Evolutionary conservation across 2,888 invertebrate species (phyloP), one percentile per base, ranked within the genome.

Genomic region (Colletes collaris): DNA sequence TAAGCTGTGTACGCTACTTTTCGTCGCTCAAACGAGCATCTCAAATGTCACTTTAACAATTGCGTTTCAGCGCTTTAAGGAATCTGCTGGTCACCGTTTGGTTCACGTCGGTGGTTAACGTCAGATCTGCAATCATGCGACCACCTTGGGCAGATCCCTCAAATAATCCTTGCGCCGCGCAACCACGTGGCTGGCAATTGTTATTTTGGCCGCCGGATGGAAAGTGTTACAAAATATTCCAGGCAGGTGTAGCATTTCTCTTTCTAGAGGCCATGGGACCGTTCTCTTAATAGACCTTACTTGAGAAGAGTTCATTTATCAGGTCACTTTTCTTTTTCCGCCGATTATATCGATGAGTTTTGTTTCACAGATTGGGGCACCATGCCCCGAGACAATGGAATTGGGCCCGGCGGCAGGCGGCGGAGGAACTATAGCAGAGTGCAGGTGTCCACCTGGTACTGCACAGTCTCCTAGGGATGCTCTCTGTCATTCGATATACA

Each of bases 91-190:
- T 71, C 27, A 82, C 76, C 44, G 67, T 91, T 64, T 89, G 87
- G 83, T 73, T 90, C 6, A 68, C 89, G 46, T 81, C 90, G 52
- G 82, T 79, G 52, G 82, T 79, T 66, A 79, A 81, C 65, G 94
- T 94, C n/a, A 93, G 93, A 56, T 94, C 94, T 13, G 96, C 96
- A 0, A 96, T 97, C 80, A 94, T 97, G 86, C 96, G 97, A 50
- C 97, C 97, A 0, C 97, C 97, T 10, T 97, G 97, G 97, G 97
- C 97, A 66, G 96, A 97, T 91, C 96, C 97, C 0, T 94, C 95
- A 81, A 94, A 95, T 87, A 97, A 97, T 92, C 97, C 97, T 0
- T 97, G 97, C 87, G 97, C 97, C 4, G 94, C 95, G 3, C 95
- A 96, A 91, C 96, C 97, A 0, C 95, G 96, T 79, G 97, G 97